Evolutionary conservation across 2,888 invertebrate species (phyloP).

Genomic region (Homarus gammarus): DNA sequence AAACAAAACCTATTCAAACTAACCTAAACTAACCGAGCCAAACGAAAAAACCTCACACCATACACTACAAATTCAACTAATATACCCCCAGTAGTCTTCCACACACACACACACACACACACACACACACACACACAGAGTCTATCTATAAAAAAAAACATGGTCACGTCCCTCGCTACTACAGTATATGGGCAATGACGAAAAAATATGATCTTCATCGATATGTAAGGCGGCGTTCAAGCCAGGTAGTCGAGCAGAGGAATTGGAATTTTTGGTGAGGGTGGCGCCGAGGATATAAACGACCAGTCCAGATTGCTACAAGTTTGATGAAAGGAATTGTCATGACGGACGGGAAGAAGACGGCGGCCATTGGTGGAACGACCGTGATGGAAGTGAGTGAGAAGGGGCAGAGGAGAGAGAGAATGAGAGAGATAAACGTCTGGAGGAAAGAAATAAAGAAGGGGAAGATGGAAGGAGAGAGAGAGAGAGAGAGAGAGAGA

Average conservation of each 20-base stretch:
- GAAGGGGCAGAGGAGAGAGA: not conserved
- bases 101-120: too few relatives aligned
- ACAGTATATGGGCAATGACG: too few relatives aligned
- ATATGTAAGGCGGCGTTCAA: not conserved
- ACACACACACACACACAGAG: too few relatives aligned
- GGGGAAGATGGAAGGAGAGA: not conserved
- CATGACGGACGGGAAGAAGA: slow-evolving; percentile 7
- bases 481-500: not conserved
- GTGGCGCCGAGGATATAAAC: not conserved
- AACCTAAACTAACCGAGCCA: too few relatives aligned
- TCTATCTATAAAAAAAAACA: too few relatives aligned
- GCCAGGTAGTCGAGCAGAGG: not conserved
- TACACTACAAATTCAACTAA: too few relatives aligned
- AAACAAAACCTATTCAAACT: too few relatives aligned
- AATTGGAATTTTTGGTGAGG: not conserved
- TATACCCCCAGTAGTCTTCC: too few relatives aligned
- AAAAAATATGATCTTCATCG: not conserved
- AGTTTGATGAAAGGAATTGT: not conserved
- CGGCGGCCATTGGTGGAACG: not conserved
- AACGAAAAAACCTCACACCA: too few relatives aligned
- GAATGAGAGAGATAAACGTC: not conserved
- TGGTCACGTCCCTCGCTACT: too few relatives aligned
- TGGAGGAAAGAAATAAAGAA: not conserved
- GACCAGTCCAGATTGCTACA: not conserved
- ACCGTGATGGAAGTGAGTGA: not conserved